A percentile compares a stretch with the other conserved stretches of the same genome.
These are phyloP conservation scores for Theodoxus fluviatilis DNA, from an alignment of 2,888 invertebrate species.

Conservation along the genomic window DNA sequence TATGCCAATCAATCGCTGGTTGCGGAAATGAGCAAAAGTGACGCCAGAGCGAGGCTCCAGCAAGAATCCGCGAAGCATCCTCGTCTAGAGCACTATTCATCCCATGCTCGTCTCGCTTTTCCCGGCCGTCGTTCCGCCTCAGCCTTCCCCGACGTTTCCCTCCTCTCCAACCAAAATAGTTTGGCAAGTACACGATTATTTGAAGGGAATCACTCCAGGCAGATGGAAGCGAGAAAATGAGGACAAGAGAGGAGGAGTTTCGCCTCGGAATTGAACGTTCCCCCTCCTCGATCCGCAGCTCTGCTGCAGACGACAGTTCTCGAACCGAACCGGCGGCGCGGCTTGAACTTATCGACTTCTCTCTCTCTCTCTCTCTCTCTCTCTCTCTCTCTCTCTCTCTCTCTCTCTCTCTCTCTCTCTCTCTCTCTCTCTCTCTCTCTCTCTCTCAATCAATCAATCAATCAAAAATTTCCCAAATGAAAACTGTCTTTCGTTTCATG, in stretches of 20 bases:
- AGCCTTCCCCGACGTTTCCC: too few relatives aligned
- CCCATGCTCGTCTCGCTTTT: background rate
- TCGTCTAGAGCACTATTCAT: background rate
- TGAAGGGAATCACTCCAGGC: too few relatives aligned
- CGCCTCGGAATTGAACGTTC: too few relatives aligned
- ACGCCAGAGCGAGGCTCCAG: slow-evolving; percentile 43
- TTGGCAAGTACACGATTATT: too few relatives aligned
- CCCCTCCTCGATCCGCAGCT: too few relatives aligned
- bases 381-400: slow-evolving; percentile 28
- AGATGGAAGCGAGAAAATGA: too few relatives aligned
- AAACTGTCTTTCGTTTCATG: too few relatives aligned
- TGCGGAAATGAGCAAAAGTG: slow-evolving; percentile 49
- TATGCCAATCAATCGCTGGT: slow-evolving; percentile 39
- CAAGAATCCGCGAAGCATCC: slow-evolving; percentile 43
- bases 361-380: slow-evolving; percentile 10
- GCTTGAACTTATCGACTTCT: background rate
- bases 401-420: slow-evolving; percentile 28
- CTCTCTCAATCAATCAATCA: background rate
- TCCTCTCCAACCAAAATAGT: too few relatives aligned
- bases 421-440: slow-evolving; percentile 16
- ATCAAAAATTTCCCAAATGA: too few relatives aligned
- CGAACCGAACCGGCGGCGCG: background rate
- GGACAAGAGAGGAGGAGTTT: too few relatives aligned
- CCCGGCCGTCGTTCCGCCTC: background rate
- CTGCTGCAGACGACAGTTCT: too few relatives aligned